Conservation (phyloP, 92 coral and sea anemone species). For the Siderastrea radians region DNA sequence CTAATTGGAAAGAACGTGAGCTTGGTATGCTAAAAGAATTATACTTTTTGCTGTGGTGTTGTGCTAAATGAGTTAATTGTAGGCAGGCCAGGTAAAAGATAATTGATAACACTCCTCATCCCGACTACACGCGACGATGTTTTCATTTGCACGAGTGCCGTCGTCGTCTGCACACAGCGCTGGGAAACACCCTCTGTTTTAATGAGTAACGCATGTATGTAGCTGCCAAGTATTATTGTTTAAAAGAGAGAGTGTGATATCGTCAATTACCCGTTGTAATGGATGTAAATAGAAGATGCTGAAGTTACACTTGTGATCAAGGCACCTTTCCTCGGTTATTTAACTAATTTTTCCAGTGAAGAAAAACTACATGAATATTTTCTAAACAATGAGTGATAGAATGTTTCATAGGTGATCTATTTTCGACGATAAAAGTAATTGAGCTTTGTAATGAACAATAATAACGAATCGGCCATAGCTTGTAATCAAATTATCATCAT, state of each 20-base stretch:
- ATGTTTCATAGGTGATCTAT: conserved; percentile 1
- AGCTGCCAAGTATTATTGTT: background rate
- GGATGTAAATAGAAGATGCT: background rate
- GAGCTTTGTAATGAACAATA: background rate
- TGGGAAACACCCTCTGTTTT: too few relatives aligned
- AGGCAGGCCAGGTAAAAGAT: too few relatives aligned
- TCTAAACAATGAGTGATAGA: background rate
- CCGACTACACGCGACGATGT: too few relatives aligned
- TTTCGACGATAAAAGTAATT: background rate
- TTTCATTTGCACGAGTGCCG: too few relatives aligned
- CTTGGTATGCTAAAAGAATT: too few relatives aligned
- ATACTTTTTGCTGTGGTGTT: too few relatives aligned
- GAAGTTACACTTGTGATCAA: background rate
- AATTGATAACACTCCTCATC: too few relatives aligned
- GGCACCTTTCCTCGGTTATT: background rate
- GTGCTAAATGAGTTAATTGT: too few relatives aligned
- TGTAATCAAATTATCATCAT: background rate
- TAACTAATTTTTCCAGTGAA: background rate
- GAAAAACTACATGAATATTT: conserved; percentile 10
- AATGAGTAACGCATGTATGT: too few relatives aligned
- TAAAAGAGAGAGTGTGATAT: background rate
- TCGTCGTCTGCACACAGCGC: too few relatives aligned
- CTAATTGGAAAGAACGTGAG: too few relatives aligned
- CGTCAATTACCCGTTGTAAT: background rate
- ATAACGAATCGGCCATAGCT: background rate